Conservation (phyloP, 2,888 invertebrate species). For the Hirtodrosophila histrioides region DNA sequence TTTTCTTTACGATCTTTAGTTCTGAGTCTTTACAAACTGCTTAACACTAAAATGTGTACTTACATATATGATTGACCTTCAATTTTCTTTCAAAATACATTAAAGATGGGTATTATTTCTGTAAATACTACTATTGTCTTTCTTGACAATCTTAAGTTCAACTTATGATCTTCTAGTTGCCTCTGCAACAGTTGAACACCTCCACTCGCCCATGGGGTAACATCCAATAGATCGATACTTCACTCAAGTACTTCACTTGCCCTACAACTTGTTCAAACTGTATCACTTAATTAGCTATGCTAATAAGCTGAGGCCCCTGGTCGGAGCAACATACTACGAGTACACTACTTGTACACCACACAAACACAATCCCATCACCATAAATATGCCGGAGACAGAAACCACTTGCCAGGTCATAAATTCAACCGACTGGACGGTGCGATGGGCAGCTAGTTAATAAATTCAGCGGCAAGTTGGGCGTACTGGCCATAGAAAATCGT, state of each 20-base stretch:
- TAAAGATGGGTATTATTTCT: too few species aligned
- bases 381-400: conserved; percentile 59
- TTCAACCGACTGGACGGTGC: conserved; percentile 47
- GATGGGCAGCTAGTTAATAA: conserved; percentile 65
- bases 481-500: conserved; percentile 53
- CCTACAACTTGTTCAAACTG: conserved; percentile 29
- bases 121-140: too few species aligned
- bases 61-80: neutral
- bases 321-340: neutral
- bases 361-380: conserved; percentile 53
- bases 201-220: neutral
- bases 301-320: conserved; percentile 45
- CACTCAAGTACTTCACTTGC: conserved; percentile 13
- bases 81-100: neutral
- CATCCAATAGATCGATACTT: conserved; percentile 23
- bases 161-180: too few species aligned
- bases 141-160: too few species aligned
- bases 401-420: conserved; percentile 59
- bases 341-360: conserved; percentile 14
- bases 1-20: neutral
- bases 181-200: neutral
- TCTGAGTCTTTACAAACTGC: too few species aligned
- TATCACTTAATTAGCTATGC: conserved; percentile 75
- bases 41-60: neutral
- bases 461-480: conserved; percentile 52